Conservation (phyloP, 2,113 vertebrate genomes). For the Bos javanicus region DNA sequence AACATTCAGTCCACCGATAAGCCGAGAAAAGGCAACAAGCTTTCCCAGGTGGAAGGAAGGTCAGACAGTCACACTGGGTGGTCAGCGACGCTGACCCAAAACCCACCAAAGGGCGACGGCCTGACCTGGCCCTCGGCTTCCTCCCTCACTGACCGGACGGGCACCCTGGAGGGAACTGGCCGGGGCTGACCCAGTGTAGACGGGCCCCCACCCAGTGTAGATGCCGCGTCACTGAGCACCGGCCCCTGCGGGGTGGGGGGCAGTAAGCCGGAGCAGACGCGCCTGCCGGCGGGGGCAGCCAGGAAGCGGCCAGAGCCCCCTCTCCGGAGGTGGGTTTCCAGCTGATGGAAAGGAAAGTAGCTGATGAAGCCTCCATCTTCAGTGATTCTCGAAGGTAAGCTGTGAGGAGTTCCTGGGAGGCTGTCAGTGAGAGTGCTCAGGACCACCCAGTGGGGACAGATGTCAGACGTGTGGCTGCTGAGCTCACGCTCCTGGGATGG, state of each 20-base stretch:
- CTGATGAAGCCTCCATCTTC: neutral
- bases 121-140: accelerated
- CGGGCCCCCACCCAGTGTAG: neutral
- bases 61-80: neutral
- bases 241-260: accelerated
- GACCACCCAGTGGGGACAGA: accelerated
- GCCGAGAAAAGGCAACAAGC: no score
- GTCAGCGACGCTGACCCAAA: accelerated
- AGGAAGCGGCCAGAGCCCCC: neutral
- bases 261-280: neutral
- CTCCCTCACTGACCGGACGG: neutral
- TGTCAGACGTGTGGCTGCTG: neutral
- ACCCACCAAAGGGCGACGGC: no score
- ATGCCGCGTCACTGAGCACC: accelerated
- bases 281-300: accelerated
- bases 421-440: accelerated
- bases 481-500: neutral
- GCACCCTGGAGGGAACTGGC: neutral
- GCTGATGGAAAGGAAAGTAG: neutral
- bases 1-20: accelerated
- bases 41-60: neutral
- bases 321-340: neutral
- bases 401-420: neutral
- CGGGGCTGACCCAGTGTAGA: accelerated
- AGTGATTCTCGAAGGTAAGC: neutral